Conservation (phyloP, 1,140 invertebrate species). For the Condylostylus longicornis region DNA sequence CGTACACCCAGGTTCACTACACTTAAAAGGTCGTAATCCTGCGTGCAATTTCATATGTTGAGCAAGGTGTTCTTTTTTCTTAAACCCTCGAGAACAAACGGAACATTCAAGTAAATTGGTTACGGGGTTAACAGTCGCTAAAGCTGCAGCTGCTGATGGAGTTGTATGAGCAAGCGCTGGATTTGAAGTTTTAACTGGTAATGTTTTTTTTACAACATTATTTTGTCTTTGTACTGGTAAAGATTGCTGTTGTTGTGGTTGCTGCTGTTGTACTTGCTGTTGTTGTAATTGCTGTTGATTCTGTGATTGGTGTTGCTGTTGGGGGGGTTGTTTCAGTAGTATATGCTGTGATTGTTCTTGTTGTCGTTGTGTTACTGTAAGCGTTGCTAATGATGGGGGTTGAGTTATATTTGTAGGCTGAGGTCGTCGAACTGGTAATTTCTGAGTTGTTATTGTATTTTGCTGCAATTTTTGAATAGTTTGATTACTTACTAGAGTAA, state of each 20-base stretch:
- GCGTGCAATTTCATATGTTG: conserved; percentile 59
- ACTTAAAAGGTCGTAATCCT: conserved; percentile 46
- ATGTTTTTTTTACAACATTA: not conserved
- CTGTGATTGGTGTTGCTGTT: not conserved
- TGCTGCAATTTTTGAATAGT: not conserved
- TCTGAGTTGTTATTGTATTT: conserved; percentile 6
- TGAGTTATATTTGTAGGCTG: conserved; percentile 4
- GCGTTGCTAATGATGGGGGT: conserved; percentile 9
- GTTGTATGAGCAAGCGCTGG: not conserved
- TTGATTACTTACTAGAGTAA: too few relatives aligned
- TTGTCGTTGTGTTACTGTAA: conserved; percentile 3
- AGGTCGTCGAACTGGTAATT: conserved; percentile 1
- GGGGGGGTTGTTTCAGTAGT: not conserved
- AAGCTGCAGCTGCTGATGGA: not conserved
- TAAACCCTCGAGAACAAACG: conserved; percentile 54
- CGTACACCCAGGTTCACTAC: conserved; percentile 41
- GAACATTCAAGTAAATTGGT: conserved; percentile 15
- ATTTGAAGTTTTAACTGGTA: not conserved
- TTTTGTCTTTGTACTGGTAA: not conserved
- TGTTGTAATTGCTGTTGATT: not conserved
- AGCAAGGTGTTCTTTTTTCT: conserved; percentile 53
- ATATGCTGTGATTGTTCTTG: conserved; percentile 1
- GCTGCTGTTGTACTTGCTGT: not conserved
- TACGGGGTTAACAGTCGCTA: not conserved
- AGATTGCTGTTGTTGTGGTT: conserved; percentile 3